phyloP scores from a whole-genome alignment of 2,888 invertebrate species.

The Cinara cedri region DNA sequence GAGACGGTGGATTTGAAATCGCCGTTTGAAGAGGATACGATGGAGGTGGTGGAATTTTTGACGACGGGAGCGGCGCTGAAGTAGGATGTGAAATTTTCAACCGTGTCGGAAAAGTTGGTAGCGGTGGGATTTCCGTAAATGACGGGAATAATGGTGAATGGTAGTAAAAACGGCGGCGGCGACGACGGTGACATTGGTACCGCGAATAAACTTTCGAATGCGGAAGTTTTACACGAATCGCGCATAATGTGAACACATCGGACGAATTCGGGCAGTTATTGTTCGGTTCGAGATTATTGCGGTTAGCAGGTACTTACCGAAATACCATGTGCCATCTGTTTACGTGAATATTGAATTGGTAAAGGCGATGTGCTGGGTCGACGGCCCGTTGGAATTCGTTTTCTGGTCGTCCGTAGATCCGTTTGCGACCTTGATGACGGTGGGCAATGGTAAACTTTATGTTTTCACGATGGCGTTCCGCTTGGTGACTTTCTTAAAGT shows the following conservation, averaged over 20 bases:
- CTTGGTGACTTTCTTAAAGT: slow-evolving; percentile 9
- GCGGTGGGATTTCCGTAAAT: background rate
- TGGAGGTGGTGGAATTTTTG: too few species aligned
- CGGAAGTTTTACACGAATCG: background rate
- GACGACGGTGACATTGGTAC: too few species aligned
- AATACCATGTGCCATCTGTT: slow-evolving; percentile 8
- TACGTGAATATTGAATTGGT: slow-evolving; percentile 24
- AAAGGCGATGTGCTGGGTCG: background rate
- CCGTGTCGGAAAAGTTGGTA: too few species aligned
- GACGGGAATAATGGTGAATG: background rate
- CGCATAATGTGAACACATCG: background rate
- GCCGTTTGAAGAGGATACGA: too few species aligned
- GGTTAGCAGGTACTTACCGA: background rate
- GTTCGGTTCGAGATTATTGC: slow-evolving; percentile 5
- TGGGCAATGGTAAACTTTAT: slow-evolving; percentile 16
- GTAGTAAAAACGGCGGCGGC: too few species aligned
- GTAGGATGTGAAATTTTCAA: too few species aligned
- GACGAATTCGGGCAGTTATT: slow-evolving; percentile 1
- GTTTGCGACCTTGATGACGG: background rate
- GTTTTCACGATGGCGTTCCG: background rate
- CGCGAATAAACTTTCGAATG: too few species aligned
- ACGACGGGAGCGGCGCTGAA: too few species aligned
- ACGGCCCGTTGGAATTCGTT: background rate
- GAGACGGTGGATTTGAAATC: slow-evolving; percentile 58
- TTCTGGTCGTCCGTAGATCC: background rate